Evolutionary conservation across 2,888 invertebrate genomes (phyloP), one percentile per base, ranked within the genome.

Genomic region (Oxytorus armatus): DNA sequence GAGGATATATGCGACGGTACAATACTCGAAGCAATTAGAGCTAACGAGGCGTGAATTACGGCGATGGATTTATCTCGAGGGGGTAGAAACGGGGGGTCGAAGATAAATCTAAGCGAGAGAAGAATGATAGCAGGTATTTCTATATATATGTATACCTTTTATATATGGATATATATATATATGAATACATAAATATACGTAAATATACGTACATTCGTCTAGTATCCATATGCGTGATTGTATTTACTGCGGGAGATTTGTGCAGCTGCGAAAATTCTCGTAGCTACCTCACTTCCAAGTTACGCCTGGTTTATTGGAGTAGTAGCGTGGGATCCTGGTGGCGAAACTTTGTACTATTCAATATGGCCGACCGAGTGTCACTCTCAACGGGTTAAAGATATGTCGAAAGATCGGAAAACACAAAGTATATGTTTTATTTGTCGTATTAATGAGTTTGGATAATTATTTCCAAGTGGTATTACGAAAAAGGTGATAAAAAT

Each of bases 11-110:
- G 72, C 53, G 75, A 70, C 21, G 3, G 75, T 79, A 75, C 79
- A 75, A 79, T 79, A 79, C 69, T 25, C 80, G 77, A 65, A 73
- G 80, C 76, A 80, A 80, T 80, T 80, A 80, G 80, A 80, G 68
- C 80, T 80, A 80, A 80, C 80, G 80, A 80, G 80, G 80, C 77
- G 80, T 80, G 80, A 80, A 80, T 80, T 80, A 80, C 73, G 80
- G 55, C 80, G 77, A 77, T 77, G 80, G 80, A 80, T 77, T 80
- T 80, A 80, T 80, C 80, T 73, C 63, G 77, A 53, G 73, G 68
- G 68, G 73, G 80, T 77, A 65, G 77, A 77, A 65, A 77, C 66
- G 73, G 63, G 69, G 66, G 66, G 53, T 73, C 77, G 80, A 55
- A 51, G 80, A 80, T 80, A 77, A 80, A 80, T 80, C 73, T 65